Percentiles rank a stretch among this genome's conserved stretches.
Evolutionary conservation across 2,797 vertebrate species (phyloP).

Genomic region (Pithecia hirsuta): DNA sequence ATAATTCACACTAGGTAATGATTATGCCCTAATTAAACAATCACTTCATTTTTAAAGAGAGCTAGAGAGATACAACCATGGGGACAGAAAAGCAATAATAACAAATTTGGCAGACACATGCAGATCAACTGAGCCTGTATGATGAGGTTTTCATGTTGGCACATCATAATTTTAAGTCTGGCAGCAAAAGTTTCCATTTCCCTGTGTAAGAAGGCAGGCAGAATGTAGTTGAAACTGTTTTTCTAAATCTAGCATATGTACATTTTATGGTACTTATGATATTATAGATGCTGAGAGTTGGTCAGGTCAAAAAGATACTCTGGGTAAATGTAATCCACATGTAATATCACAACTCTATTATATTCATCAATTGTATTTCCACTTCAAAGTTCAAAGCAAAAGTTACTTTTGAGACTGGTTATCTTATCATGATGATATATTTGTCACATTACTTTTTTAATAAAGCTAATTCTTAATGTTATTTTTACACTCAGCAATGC

Average conservation of each 20-base stretch:
- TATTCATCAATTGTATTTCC: slow-evolving; percentile 5
- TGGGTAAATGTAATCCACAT: slow-evolving; percentile 11
- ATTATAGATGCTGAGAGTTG: neutral
- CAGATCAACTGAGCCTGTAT: neutral
- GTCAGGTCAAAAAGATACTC: neutral
- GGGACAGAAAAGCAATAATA: slow-evolving; percentile 33
- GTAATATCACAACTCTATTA: slow-evolving; percentile 1
- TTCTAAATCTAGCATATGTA: neutral
- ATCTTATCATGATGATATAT: neutral
- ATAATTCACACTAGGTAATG: slow-evolving; percentile 44
- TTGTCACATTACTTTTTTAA: slow-evolving; percentile 10
- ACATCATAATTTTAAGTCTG: slow-evolving; percentile 48
- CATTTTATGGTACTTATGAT: neutral
- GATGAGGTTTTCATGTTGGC: neutral
- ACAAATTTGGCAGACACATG: slow-evolving; percentile 18
- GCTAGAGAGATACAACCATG: neutral
- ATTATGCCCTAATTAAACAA: slow-evolving; percentile 48
- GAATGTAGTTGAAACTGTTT: neutral
- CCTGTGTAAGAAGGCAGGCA: neutral
- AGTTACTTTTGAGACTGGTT: neutral
- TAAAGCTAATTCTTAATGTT: slow-evolving; percentile 49
- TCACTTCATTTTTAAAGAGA: slow-evolving; percentile 29
- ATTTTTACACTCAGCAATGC: slow-evolving; percentile 38
- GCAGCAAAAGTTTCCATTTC: neutral
- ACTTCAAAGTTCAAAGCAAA: slow-evolving; percentile 42